These are phyloP conservation scores for Trachelus stipa DNA, from an alignment of 2,888 invertebrate species.

Conservation along the genomic window DNA sequence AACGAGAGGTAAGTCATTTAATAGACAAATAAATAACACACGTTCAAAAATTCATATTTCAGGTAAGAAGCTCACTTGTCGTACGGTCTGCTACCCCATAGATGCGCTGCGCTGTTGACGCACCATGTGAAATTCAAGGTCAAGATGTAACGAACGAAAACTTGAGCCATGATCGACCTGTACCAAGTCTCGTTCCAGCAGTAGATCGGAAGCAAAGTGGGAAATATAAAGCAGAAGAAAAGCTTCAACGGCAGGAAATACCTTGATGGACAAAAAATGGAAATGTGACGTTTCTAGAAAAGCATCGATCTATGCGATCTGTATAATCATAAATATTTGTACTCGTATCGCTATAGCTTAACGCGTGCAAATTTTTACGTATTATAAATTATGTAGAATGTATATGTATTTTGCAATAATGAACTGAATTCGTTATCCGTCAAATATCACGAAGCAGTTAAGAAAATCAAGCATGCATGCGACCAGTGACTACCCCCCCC, in stretches of 20 bases:
- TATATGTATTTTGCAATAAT: neutral
- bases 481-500: neutral
- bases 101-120: conserved; percentile 73
- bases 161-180: conserved; percentile 67
- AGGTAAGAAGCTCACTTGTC: conserved; percentile 48
- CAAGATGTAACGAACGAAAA: conserved; percentile 68
- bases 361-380: neutral
- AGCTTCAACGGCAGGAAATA: conserved; percentile 69
- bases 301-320: no score
- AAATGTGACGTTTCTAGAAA: neutral
- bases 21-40: neutral
- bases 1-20: neutral
- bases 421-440: neutral
- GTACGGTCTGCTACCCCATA: conserved; percentile 58
- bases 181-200: conserved; percentile 70
- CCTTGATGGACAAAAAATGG: conserved; percentile 42
- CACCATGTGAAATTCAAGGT: conserved; percentile 72
- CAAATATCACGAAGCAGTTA: neutral
- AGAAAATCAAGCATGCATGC: neutral
- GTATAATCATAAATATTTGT: neutral
- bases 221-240: conserved; percentile 71
- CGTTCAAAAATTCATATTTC: neutral
- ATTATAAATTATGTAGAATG: neutral
- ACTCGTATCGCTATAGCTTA: neutral
- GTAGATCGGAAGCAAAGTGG: conserved; percentile 70